Evolutionary conservation across 2,888 invertebrate species (phyloP).

Genomic region (Hirtodrosophila duncani): DNA sequence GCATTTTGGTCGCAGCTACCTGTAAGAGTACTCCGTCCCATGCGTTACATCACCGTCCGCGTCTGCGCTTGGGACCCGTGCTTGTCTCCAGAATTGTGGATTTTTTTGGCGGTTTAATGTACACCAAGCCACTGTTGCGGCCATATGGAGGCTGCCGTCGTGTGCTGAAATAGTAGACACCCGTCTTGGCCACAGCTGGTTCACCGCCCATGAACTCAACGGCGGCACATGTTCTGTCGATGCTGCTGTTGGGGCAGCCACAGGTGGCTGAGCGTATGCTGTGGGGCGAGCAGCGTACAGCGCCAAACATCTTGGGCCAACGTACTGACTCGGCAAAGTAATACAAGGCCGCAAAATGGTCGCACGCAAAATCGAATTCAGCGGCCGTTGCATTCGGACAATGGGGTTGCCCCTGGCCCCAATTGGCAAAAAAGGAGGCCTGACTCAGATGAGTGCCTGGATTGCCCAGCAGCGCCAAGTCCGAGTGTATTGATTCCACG

Average conservation of each 20-base stretch:
- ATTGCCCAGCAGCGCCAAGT: constrained; percentile 71
- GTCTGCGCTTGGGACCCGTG: too few relatives aligned
- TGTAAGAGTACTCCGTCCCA: neutral
- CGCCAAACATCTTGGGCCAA: constrained; percentile 60
- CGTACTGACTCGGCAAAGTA: constrained; percentile 74
- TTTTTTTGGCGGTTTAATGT: constrained; percentile 42
- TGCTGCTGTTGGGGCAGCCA: constrained; percentile 33
- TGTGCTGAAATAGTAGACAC: constrained; percentile 72
- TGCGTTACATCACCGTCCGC: neutral
- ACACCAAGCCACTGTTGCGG: constrained; percentile 50
- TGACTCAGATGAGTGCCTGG: constrained; percentile 70
- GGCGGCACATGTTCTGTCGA: constrained; percentile 38
- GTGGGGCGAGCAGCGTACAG: constrained; percentile 48
- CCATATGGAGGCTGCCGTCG: constrained; percentile 55
- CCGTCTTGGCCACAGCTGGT: constrained; percentile 67
- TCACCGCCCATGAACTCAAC: constrained; percentile 74
- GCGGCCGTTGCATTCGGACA: constrained; percentile 74
- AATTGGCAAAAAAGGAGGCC: constrained; percentile 77
- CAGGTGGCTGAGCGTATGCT: constrained; percentile 42
- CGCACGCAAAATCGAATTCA: constrained; percentile 71
- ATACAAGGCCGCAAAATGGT: constrained; percentile 70
- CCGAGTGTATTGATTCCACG: constrained; percentile 78
- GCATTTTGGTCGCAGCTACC: constrained; percentile 11
- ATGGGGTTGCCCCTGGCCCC: constrained; percentile 76
- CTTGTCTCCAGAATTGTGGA: constrained; percentile 53